Percentiles rank a stretch among this genome's conserved stretches.
These are phyloP conservation scores for Tokudaia muenninki DNA, from an alignment of 2,797 vertebrate species.

Conservation along the genomic window DNA sequence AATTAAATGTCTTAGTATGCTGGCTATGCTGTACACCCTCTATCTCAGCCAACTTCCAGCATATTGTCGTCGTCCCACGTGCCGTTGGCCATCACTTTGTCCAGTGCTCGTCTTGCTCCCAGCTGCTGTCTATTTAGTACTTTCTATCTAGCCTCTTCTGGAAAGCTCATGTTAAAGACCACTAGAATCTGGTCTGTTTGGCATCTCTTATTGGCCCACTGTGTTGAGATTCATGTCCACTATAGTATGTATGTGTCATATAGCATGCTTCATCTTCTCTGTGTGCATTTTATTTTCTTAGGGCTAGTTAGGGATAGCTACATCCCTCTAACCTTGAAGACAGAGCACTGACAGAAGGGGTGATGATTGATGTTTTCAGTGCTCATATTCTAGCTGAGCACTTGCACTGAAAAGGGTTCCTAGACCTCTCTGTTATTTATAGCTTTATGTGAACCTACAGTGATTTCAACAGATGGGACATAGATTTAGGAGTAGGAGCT, in stretches of 20 bases:
- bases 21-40: neutral
- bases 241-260: neutral
- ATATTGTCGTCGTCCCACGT: neutral
- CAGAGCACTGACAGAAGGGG: neutral
- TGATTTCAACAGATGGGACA: neutral
- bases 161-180: rapidly evolving
- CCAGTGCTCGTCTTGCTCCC: rapidly evolving
- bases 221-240: neutral
- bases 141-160: neutral
- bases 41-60: neutral
- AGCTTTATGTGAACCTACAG: neutral
- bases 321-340: neutral
- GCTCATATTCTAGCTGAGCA: neutral
- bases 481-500: neutral
- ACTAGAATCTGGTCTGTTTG: neutral
- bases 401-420: neutral
- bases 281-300: neutral
- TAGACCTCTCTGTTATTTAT: neutral
- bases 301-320: neutral
- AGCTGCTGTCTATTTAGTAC: neutral
- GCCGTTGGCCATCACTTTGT: neutral
- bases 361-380: neutral
- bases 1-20: neutral
- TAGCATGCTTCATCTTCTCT: neutral
- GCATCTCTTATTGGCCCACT: rapidly evolving